Base-by-base conservation (phyloP, 2,797 vertebrate species). In the Onychomys torridus region DNA sequence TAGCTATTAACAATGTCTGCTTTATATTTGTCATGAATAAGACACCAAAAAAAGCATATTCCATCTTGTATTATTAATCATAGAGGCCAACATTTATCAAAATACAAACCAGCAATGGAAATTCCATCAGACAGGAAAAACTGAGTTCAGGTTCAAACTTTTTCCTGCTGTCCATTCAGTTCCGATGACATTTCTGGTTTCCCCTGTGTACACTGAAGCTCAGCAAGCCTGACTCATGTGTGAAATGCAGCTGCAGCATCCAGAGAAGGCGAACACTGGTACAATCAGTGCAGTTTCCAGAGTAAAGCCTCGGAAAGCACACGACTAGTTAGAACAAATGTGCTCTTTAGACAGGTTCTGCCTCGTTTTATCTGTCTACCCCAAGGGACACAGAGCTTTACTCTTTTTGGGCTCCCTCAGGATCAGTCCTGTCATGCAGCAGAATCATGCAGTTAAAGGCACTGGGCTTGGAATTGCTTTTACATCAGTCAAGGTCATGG, bases 401-500 rank as follows among this genome's bases (percentile, higher is more conserved):
- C 96, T 90, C 0, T 98, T 98, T 88, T 97, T 69, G 57, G 83
- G 67, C 96, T 97, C 93, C 89, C 94, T 96, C 27, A 12, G 67
- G 96, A 93, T 71, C 96, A 95, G 91, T 65, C 91, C 97, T 98
- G 97, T 98, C 95, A 91, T 90, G 46, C 95, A 93, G 89, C 82
- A 95, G 94, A 97, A 97, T 82, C 32, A 82, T 96, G 81, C 71
- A 88, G 76, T 98, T 97, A 98, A 97, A 98, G 37, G 2, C 98
- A 98, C 97, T 97, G 81, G 71, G 69, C 95, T 98, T 98, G 69
- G 84, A 97, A 98, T 89, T 59, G 93, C 97, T 93, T 97, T 96
- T 93, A 71, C 57, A 93, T 83, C 49, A 92, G 78, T 95, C 96
- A 97, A 98, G 97, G 97, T 98, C 95, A 17, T 86, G 92, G 83